phyloP scores from a whole-genome alignment of 2,797 vertebrate species.

The Danio jaintianensis region DNA sequence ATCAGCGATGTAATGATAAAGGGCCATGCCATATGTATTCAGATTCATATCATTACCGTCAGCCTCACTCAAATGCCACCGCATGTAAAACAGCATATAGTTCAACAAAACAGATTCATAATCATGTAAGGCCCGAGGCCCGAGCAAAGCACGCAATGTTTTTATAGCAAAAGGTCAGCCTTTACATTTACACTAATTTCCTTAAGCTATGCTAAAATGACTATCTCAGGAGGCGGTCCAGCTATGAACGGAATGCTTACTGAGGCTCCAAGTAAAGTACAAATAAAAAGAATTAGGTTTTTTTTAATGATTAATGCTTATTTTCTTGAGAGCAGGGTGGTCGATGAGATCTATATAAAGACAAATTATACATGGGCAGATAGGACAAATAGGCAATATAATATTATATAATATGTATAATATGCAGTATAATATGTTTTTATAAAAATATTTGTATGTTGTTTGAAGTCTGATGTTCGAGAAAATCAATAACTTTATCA shows the following conservation, averaged over 20 bases:
- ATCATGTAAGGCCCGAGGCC: constrained; percentile 24
- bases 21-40: not conserved
- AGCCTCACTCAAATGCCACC: constrained; percentile 33
- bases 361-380: not conserved
- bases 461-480: no score
- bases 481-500: no score
- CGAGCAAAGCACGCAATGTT: not conserved
- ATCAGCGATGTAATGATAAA: constrained; percentile 32
- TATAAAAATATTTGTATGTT: no score
- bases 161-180: constrained; percentile 24
- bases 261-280: not conserved
- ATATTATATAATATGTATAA: no score
- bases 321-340: not conserved
- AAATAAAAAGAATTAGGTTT: not conserved
- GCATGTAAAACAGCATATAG: constrained; percentile 28
- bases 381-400: no score
- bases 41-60: constrained; percentile 21
- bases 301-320: not conserved
- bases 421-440: no score
- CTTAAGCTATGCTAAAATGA: not conserved
- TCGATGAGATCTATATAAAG: not conserved
- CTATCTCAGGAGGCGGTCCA: not conserved
- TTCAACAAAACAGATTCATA: constrained; percentile 16
- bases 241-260: not conserved
- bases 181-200: constrained; percentile 28